Evolutionary conservation across 2,888 invertebrate genomes (phyloP), one percentile per base, ranked within the genome.

Genomic region (Smittia aterrima): DNA sequence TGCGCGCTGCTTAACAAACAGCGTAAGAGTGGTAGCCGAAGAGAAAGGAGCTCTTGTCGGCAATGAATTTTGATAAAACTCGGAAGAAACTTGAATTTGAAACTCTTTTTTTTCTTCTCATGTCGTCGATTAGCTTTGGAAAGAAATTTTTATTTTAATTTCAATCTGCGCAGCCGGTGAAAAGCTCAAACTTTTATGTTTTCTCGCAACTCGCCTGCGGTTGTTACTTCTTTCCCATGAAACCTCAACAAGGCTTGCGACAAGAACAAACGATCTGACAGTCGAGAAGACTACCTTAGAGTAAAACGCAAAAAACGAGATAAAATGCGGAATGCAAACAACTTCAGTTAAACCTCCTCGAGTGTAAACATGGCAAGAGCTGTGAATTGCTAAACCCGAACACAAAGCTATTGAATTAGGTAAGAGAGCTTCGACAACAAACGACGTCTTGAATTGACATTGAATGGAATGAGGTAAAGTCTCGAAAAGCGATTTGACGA

Each of bases 21-120:
- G 64, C 64, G 64, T 64, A 64, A 64, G 64, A 64, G 27, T 9
- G 22, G 64, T 27, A 64, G 64, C 64, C 25, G 25, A 64, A 64
- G 64, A 64, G 64, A 64, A 64, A 64, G 25, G 64, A 64, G 16
- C 27, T 64, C 25, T 16, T 64, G 25, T 24, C 27, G 22, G 16
- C 64, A 13, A 7, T 58, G 22, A 58, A 18, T 58, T 38, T 47
- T 16, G 47, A 47, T 47, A 47, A 47, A 6, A 11, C 47, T 47
- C 16, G 16, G 11, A 58, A 20, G 58, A 58, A 58, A 58, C 16
- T 47, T 22, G 58, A 22, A 58, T 18, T 47, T 47, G 4, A 22
- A 58, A 58, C 18, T 58, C 7, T 58, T 58, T 58, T 58, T 18
- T 7, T 47, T n/a, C 16, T 47, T 4, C 58, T 58, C 18, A 58